Percentiles rank a stretch among this genome's conserved stretches.
Evolutionary conservation across 1,140 invertebrate genomes (phyloP).

Genomic region (Micrasema minimum): DNA sequence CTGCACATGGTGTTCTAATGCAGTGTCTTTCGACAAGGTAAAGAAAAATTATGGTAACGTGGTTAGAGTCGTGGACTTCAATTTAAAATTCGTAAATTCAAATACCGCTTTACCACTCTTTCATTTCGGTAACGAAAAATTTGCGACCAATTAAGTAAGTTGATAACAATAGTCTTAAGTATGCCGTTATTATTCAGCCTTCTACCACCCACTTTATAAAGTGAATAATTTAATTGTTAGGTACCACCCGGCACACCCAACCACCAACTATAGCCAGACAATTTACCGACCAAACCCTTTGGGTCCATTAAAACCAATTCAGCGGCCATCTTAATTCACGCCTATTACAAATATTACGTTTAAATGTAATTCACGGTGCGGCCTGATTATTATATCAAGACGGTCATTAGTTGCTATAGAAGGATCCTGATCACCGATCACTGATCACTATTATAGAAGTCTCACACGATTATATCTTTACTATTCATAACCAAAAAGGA

Average conservation of each 20-base stretch:
- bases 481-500: too few relatives aligned
- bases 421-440: too few relatives aligned
- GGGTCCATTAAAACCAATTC: conserved; percentile 19
- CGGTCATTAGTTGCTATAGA: conserved; percentile 1
- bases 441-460: too few relatives aligned
- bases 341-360: conserved; percentile 16
- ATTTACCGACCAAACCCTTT: conserved; percentile 6
- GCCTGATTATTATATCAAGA: background rate
- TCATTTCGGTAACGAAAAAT: too few relatives aligned
- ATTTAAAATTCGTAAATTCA: too few relatives aligned
- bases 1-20: too few relatives aligned
- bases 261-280: conserved; percentile 2
- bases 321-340: conserved; percentile 21
- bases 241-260: conserved; percentile 5
- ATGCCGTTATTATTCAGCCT: background rate
- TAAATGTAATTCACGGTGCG: conserved; percentile 19
- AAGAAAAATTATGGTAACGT: too few relatives aligned
- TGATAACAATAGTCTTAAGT: conserved; percentile 2
- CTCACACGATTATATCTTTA: too few relatives aligned
- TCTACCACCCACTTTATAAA: conserved; percentile 5
- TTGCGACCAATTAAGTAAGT: too few relatives aligned
- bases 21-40: too few relatives aligned
- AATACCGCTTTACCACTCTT: too few relatives aligned
- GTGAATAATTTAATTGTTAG: conserved; percentile 29
- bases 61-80: too few relatives aligned